Conservation (phyloP, 53 echinoderm and acorn worm genomes). For the Luidia sarsii region DNA sequence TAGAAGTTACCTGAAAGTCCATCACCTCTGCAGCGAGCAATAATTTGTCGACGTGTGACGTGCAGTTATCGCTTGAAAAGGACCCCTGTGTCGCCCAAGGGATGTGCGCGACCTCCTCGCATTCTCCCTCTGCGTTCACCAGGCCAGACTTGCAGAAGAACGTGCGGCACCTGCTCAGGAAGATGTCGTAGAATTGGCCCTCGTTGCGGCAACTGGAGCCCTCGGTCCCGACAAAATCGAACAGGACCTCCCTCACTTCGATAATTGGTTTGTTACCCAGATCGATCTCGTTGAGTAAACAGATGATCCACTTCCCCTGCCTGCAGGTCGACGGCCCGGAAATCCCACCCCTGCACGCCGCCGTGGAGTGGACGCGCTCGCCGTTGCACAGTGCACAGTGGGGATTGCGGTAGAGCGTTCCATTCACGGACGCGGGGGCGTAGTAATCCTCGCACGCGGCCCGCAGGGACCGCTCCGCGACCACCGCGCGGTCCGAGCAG, state of each 20-base stretch:
- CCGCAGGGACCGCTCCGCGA: background rate
- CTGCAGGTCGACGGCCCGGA: no score
- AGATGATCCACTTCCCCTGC: background rate
- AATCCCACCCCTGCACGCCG: background rate
- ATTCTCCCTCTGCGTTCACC: background rate
- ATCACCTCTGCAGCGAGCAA: no score
- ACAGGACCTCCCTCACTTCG: conserved; percentile 13
- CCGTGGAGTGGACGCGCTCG: background rate
- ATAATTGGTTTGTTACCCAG: background rate
- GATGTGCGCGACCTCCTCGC: background rate
- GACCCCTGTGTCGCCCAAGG: no score
- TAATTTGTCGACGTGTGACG: background rate
- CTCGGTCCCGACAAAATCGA: conserved; percentile 34
- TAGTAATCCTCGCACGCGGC: conserved; percentile 15
- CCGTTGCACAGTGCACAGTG: conserved; percentile 63
- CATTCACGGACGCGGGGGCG: conserved; percentile 2
- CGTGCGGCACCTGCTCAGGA: conserved; percentile 23
- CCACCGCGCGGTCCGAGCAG: background rate
- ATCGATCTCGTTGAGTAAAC: no score
- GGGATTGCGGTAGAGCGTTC: conserved; percentile 25
- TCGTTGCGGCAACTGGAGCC: background rate
- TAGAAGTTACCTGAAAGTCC: no score
- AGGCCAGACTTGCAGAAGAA: background rate
- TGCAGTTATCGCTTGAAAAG: background rate
- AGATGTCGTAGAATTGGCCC: conserved; percentile 50